Percentiles rank a stretch among this genome's conserved stretches.
These are phyloP conservation scores for Drosophila peninsularis DNA, from an alignment of 2,888 invertebrate species.

Conservation along the genomic window DNA sequence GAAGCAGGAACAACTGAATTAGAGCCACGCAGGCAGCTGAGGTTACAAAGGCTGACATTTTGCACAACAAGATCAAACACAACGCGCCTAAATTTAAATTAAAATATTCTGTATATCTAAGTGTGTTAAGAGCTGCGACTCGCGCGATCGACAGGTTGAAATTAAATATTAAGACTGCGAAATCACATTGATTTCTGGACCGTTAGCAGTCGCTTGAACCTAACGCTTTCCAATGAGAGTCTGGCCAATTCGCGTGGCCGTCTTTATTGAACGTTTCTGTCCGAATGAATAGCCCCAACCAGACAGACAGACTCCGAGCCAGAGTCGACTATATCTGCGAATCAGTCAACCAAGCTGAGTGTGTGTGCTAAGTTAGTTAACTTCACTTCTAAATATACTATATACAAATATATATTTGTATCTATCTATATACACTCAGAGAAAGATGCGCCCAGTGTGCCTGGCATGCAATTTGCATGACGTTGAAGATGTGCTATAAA, in stretches of 20 bases:
- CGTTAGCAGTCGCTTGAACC: conserved; percentile 24
- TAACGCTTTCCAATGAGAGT: conserved; percentile 59
- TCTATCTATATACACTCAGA: conserved; percentile 18
- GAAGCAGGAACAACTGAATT: conserved; percentile 48
- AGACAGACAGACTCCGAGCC: conserved; percentile 72
- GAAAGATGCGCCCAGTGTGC: neutral
- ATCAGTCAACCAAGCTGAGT: conserved; percentile 35
- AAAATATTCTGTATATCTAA: conserved; percentile 3
- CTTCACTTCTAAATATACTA: conserved; percentile 33
- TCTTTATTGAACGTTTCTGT: conserved; percentile 80
- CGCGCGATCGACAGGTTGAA: neutral
- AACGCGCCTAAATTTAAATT: conserved; percentile 7
- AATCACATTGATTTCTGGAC: conserved; percentile 50
- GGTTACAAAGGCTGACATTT: conserved; percentile 48
- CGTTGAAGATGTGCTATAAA: neutral
- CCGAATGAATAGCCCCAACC: conserved; percentile 68
- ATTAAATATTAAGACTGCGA: conserved; percentile 7
- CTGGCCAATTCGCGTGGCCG: conserved; percentile 70
- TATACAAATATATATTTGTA: conserved; percentile 15
- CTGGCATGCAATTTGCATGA: neutral
- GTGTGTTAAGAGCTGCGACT: neutral
- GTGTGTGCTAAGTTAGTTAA: conserved; percentile 49
- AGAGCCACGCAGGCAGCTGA: conserved; percentile 54
- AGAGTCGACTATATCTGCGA: conserved; percentile 25
- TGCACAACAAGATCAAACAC: conserved; percentile 1